Base-by-base conservation (phyloP, 1,140 invertebrate genomes). In the Papilio dardanus region DNA sequence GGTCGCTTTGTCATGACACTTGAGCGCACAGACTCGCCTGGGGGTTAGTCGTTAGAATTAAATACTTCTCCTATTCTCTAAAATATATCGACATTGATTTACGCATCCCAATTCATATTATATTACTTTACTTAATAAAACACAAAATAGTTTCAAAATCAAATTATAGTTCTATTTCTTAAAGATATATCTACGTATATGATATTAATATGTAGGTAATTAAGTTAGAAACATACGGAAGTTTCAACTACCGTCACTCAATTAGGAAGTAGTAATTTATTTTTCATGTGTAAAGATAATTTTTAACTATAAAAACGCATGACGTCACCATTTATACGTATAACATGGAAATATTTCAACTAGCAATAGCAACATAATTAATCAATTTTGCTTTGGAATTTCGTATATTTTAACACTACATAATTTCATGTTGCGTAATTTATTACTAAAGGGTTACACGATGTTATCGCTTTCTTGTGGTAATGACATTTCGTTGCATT, bases 1-100 rank as follows among this genome's bases (percentile, higher is more conserved):
- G 90, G 87, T 91, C 85, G 86, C 88, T 88, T 91, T 93, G 89
- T 93, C 88, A 93, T 90, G 91, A 93, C 91, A 93, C 90, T 93
- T 88, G 90, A 90, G 85, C 86, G 86, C 83, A 85, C 77, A 83
- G 81, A 81, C 88, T 86, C 83, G 79, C 83, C 86, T 79, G 85
- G 86, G 89, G 89, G 91, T 86, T 86, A 84, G 80, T 89, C 85
- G 88, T 88, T 88, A 88, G 83, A 86, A 87, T 87, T 83, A 79
- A 78, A 77, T 71, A 83, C 86, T 88, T 54, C 42, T 46, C 71
- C 30, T 12, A 31, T 35, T 73, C 71, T 73, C 71, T 28, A 37
- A 10, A 54, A 33, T 46, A 73, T 33, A 54, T 73, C 71, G 42
- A 50, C 28, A 71, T 71, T 69, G 67, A 69, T 69, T 69, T 69